Evolutionary conservation across 2,888 invertebrate genomes (phyloP).

Genomic region (Agonopterix heracliana): DNA sequence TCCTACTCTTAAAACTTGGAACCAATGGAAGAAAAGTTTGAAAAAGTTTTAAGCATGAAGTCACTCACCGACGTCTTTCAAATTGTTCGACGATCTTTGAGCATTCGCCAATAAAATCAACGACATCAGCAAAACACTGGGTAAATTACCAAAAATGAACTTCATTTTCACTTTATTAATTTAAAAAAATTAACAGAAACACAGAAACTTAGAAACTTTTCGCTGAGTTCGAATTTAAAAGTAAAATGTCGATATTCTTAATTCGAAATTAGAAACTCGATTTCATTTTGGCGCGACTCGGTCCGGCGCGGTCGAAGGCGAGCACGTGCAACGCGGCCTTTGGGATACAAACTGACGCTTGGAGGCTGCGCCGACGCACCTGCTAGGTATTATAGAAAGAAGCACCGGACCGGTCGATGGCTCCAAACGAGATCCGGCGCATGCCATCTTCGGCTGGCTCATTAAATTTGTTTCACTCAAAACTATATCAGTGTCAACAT

Average conservation of each 20-base stretch:
- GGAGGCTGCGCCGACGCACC: slow-evolving; percentile 37
- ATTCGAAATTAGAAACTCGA: slow-evolving; percentile 42
- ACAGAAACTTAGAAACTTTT: background rate
- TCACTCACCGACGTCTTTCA: slow-evolving; percentile 61
- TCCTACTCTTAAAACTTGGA: no score
- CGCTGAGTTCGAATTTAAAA: slow-evolving; percentile 4
- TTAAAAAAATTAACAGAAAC: background rate
- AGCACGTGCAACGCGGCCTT: slow-evolving; percentile 52
- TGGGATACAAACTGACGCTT: slow-evolving; percentile 42
- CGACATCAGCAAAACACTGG: slow-evolving; percentile 58
- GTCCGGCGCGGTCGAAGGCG: slow-evolving; percentile 36
- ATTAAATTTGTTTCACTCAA: background rate
- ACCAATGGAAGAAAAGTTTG: no score
- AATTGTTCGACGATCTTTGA: slow-evolving; percentile 55
- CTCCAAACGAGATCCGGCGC: slow-evolving; percentile 18
- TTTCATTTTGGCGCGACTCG: slow-evolving; percentile 59
- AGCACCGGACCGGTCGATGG: slow-evolving; percentile 44
- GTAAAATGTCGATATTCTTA: background rate
- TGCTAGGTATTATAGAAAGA: slow-evolving; percentile 44
- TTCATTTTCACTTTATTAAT: slow-evolving; percentile 36
- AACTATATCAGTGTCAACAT: background rate
- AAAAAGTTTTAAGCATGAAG: background rate
- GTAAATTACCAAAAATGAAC: slow-evolving; percentile 49
- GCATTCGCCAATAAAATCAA: slow-evolving; percentile 62
- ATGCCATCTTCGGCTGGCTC: slow-evolving; percentile 22